These are phyloP conservation scores for Formica selysi DNA, from an alignment of 1,140 invertebrate genomes.

Conservation along the genomic window DNA sequence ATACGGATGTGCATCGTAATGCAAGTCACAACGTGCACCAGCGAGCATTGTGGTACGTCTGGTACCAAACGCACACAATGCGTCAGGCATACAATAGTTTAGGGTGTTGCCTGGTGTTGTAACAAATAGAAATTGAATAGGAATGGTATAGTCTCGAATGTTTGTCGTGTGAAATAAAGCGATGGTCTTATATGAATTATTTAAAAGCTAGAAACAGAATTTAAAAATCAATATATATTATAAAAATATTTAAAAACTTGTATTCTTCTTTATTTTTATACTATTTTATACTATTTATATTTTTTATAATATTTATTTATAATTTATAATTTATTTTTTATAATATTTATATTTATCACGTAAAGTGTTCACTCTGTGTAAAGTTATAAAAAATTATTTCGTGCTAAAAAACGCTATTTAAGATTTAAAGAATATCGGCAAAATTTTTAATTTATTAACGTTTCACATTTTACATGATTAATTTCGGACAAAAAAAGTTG, in stretches of 20 bases:
- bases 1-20: slow-evolving; percentile 5
- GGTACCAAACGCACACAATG: slow-evolving; percentile 43
- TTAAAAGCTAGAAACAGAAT: not conserved
- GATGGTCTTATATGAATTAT: not conserved
- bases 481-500: not conserved
- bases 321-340: no score
- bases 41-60: slow-evolving; percentile 13
- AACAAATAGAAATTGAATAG: slow-evolving; percentile 36
- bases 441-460: not conserved
- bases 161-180: not conserved
- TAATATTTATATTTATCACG: no score
- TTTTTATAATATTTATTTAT: no score
- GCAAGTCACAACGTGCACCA: not conserved
- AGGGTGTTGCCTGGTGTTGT: slow-evolving; percentile 32
- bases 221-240: not conserved
- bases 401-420: not conserved
- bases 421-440: not conserved
- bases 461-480: not conserved
- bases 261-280: not conserved
- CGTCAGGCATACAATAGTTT: slow-evolving; percentile 23
- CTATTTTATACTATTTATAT: not conserved
- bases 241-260: not conserved
- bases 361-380: no score
- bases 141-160: slow-evolving; percentile 10
- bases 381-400: not conserved